phyloP scores from a whole-genome alignment of 2,888 invertebrate genomes.

The Ochropacha duplaris region DNA sequence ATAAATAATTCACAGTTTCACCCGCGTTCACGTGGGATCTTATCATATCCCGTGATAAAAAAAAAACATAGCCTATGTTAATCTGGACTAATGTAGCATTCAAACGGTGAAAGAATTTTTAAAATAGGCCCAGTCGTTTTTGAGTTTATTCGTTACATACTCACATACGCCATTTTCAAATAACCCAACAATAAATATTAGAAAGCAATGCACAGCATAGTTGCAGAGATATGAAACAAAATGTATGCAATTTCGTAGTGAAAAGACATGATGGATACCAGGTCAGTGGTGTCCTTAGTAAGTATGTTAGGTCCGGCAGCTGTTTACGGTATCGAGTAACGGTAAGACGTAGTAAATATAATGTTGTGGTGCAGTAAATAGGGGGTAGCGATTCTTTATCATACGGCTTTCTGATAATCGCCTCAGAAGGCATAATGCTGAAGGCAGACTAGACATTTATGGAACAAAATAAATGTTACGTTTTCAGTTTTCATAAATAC shows the following conservation, averaged over 20 bases:
- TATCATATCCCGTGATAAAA: too few relatives aligned
- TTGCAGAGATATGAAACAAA: not conserved
- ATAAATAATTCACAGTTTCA: too few relatives aligned
- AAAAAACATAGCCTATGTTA: too few relatives aligned
- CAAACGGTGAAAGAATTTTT: too few relatives aligned
- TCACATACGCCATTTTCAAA: not conserved
- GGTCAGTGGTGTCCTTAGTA: constrained; percentile 21
- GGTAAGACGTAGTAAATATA: constrained; percentile 23
- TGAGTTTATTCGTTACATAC: too few relatives aligned
- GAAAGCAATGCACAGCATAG: not conserved
- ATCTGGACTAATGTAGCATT: too few relatives aligned
- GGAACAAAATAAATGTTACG: too few relatives aligned
- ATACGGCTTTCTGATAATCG: not conserved
- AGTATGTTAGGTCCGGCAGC: constrained; percentile 23
- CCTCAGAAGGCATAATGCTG: too few relatives aligned
- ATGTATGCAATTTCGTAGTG: not conserved
- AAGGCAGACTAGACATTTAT: too few relatives aligned
- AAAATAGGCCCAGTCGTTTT: too few relatives aligned
- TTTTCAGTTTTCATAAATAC: too few relatives aligned
- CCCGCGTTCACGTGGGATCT: too few relatives aligned
- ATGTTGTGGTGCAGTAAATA: constrained; percentile 8
- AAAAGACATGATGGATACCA: not conserved
- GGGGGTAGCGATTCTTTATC: constrained; percentile 1
- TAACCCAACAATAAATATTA: not conserved
- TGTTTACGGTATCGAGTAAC: constrained; percentile 44